These are phyloP conservation scores for Mylabris phalerata DNA, from an alignment of 1,140 invertebrate genomes.

Conservation along the genomic window DNA sequence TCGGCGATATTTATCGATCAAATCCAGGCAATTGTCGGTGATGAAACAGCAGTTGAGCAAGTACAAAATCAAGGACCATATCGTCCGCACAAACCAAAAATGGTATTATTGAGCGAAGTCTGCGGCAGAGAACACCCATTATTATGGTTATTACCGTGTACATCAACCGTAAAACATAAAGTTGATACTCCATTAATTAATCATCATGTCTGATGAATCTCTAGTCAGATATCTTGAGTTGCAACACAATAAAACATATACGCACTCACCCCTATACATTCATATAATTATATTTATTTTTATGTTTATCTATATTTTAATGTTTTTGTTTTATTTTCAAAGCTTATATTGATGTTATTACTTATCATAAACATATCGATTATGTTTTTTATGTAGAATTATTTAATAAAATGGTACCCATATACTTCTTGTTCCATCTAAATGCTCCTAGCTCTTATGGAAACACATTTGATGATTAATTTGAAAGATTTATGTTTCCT, in stretches of 20 bases:
- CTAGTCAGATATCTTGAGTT: too few relatives aligned
- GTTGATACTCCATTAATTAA: conserved; percentile 52
- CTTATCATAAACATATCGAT: too few relatives aligned
- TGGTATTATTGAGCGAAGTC: conserved; percentile 67
- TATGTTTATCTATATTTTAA: conserved; percentile 5
- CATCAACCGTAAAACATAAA: conserved; percentile 46
- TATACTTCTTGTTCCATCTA: too few relatives aligned
- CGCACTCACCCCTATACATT: background rate
- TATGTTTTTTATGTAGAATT: too few relatives aligned
- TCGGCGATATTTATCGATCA: conserved; percentile 85
- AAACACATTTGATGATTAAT: too few relatives aligned
- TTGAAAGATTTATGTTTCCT: too few relatives aligned
- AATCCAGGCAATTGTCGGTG: conserved; percentile 63
- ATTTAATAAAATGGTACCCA: too few relatives aligned
- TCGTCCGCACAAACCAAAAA: conserved; percentile 58
- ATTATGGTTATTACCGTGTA: conserved; percentile 60
- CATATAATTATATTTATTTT: conserved; percentile 1
- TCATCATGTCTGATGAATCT: conserved; percentile 47
- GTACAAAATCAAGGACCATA: conserved; percentile 62
- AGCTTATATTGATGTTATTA: too few relatives aligned
- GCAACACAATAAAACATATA: background rate
- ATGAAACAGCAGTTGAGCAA: conserved; percentile 74
- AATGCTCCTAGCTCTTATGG: too few relatives aligned
- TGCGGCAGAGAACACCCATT: conserved; percentile 67
- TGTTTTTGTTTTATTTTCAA: background rate